Conservation (phyloP, 2,888 invertebrate species). For the Trissoscelio sp. region DNA sequence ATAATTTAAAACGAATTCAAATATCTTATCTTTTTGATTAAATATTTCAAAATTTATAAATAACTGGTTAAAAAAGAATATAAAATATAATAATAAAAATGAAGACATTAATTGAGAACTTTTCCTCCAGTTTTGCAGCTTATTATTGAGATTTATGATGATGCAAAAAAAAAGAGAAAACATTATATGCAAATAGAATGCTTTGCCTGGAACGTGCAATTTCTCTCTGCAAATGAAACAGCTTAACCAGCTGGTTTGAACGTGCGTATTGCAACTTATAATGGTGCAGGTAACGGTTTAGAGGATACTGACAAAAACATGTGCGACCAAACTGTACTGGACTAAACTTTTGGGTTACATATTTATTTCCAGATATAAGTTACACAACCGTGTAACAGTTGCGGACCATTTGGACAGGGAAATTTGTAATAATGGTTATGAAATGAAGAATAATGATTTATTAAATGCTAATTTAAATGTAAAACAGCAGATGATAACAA, state of each 20-base stretch:
- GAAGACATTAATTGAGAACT: constrained; percentile 3
- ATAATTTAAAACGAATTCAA: too few species aligned
- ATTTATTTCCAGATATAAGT: neutral
- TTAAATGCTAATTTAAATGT: too few species aligned
- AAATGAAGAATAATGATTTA: too few species aligned
- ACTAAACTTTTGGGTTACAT: neutral
- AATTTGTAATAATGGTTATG: too few species aligned
- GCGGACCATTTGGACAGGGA: too few species aligned
- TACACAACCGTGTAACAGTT: neutral
- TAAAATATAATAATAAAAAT: neutral
- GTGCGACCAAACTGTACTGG: neutral
- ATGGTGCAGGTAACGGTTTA: constrained; percentile 31
- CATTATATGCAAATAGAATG: constrained; percentile 39
- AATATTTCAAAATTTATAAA: too few species aligned
- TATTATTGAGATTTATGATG: constrained; percentile 26
- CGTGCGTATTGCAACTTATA: constrained; percentile 29
- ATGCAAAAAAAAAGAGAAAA: constrained; percentile 1
- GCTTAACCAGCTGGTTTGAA: constrained; percentile 22
- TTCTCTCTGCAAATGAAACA: constrained; percentile 40
- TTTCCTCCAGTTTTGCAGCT: constrained; percentile 2
- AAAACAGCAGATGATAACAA: too few species aligned
- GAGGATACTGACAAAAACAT: constrained; percentile 25
- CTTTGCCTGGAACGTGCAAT: constrained; percentile 38
- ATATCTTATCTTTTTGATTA: too few species aligned
- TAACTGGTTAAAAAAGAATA: too few species aligned